Evolutionary conservation across 2,888 invertebrate genomes (phyloP), one percentile per base, ranked within the genome.

Genomic region (Bruchidius siliquastri): DNA sequence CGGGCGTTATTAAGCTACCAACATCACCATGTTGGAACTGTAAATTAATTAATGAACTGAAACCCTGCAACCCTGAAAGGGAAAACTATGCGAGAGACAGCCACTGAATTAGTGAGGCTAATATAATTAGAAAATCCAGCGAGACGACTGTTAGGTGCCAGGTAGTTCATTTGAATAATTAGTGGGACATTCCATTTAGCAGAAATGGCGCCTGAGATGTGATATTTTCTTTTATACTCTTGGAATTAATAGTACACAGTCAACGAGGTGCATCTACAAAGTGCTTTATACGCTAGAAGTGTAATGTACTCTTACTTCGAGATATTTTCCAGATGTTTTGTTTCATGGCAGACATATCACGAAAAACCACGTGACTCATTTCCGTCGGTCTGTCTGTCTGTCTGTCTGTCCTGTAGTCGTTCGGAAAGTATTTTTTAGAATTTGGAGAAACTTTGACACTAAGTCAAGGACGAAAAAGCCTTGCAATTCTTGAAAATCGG

Each of bases 81-180:
- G 10, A 22, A 49, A 20, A 32, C 21, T 49, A 21, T 71, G 32
- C 10, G 32, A 26, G 32, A 71, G 22, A 18, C 1, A 32, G 20
- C 1, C 4, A 26, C 30, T 67, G 67, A 71, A 71, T 67, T 22
- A 67, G 0, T 18, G 26, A 20, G 13, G 22, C 13, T 71, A 71
- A 71, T 68, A 26, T 26, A 71, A 71, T 71, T 71, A 71, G 49
- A 49, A 49, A 49, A 49, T 13, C 49, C 49, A 49, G 30, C 22
- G 70, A 30, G 22, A 70, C 67, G 73, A 67, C 68, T 49, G 69
- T 67, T 22, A 49, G 49, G 49, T 49, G 49, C 49, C 49, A 49
- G 49, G 49, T 49, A 70, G 70, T 75, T 75, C 71, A 70, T 75
- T 73, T 70, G 69, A 75, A 73, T 73, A 75, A 73, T 75, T 72